Evolutionary conservation across 1,140 invertebrate genomes (phyloP).

Genomic region (Melanaphis sacchari): DNA sequence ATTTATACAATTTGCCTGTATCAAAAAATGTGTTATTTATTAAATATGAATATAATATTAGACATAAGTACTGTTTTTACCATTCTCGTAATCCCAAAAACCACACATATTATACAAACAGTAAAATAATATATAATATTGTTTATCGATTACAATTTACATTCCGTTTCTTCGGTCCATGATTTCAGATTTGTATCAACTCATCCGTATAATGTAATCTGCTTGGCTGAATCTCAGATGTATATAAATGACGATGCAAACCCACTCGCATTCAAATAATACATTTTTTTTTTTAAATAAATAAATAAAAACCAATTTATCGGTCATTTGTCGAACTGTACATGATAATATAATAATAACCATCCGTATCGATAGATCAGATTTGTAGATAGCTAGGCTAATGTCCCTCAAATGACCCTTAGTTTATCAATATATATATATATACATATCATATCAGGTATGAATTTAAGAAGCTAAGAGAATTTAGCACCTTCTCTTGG

Average conservation of each 20-base stretch:
- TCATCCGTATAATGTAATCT: constrained; percentile 34
- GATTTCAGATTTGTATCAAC: constrained; percentile 8
- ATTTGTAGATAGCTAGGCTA: neutral
- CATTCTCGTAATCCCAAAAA: neutral
- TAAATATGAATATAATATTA: neutral
- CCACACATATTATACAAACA: neutral
- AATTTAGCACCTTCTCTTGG: neutral
- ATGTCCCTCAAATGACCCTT: neutral
- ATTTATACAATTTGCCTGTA: neutral
- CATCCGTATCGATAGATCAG: neutral
- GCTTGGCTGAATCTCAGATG: neutral
- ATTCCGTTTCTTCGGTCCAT: neutral
- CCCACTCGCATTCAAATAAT: neutral
- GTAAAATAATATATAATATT: constrained; percentile 11
- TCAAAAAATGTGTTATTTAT: neutral
- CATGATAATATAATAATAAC: neutral
- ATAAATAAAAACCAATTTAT: constrained; percentile 15
- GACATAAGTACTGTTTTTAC: neutral
- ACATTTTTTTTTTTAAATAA: neutral
- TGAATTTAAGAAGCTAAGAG: neutral
- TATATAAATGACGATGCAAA: constrained; percentile 2
- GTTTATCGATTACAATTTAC: constrained; percentile 3
- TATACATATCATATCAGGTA: neutral
- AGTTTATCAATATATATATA: too few relatives aligned
- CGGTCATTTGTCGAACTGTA: neutral